Evolutionary conservation across 2,113 vertebrate genomes (phyloP).

Genomic region (Bungarus multicinctus): DNA sequence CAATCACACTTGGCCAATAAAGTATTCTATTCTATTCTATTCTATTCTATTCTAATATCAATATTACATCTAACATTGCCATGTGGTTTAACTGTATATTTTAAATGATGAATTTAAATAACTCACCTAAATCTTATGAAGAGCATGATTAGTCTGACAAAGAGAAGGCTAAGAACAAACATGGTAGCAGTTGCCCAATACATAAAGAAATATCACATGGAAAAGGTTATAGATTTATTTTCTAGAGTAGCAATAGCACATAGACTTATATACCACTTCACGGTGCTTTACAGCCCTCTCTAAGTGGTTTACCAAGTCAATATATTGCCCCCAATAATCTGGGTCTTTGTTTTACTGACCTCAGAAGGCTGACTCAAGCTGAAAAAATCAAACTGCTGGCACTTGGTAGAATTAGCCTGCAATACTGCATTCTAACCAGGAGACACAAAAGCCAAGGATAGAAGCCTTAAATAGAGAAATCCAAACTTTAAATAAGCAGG

Average conservation of each 20-base stretch:
- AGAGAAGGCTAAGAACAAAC: background rate
- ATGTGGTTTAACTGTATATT: background rate
- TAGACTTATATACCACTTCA: background rate
- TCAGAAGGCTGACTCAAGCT: background rate
- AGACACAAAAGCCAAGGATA: background rate
- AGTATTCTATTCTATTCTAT: no score
- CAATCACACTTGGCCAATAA: no score
- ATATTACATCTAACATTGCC: background rate
- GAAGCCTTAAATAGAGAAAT: background rate
- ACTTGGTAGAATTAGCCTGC: background rate
- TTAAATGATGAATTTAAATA: background rate
- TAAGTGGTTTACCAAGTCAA: background rate
- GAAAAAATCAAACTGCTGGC: background rate
- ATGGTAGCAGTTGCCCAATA: background rate
- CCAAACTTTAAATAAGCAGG: background rate
- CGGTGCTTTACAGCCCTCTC: background rate
- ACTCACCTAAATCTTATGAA: background rate
- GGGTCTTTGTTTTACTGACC: background rate
- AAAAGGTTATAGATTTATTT: background rate
- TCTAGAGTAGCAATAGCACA: background rate
- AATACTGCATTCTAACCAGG: background rate
- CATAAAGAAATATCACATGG: background rate
- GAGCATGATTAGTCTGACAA: background rate
- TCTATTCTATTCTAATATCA: no score
- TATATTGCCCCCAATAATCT: background rate